These are phyloP conservation scores for Artemisiospiza belli DNA, from an alignment of 2,113 vertebrate species.

Conservation along the genomic window DNA sequence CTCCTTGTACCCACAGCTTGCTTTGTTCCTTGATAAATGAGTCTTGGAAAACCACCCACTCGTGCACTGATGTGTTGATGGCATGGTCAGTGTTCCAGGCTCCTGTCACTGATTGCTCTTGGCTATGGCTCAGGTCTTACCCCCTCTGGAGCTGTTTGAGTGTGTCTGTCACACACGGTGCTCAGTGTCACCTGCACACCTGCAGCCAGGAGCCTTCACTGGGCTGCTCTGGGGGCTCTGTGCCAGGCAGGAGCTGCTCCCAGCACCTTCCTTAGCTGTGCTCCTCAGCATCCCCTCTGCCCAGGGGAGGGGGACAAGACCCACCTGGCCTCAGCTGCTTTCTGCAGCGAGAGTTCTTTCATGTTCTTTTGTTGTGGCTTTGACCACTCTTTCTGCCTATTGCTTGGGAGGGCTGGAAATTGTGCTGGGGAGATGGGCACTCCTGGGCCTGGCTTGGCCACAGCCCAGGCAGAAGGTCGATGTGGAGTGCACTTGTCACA, in stretches of 20 bases:
- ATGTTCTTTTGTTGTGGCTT: not conserved
- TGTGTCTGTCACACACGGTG: not conserved
- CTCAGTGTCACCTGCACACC: not conserved
- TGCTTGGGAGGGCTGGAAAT: not conserved
- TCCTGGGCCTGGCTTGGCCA: fast-evolving
- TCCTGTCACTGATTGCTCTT: not conserved
- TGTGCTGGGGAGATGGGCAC: not conserved
- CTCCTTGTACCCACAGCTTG: not conserved
- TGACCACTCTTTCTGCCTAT: not conserved
- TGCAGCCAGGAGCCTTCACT: not conserved
- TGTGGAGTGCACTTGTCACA: fast-evolving
- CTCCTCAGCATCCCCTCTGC: not conserved
- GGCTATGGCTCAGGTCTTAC: fast-evolving
- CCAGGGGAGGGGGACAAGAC: not conserved
- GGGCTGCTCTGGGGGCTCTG: not conserved
- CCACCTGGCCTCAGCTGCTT: not conserved
- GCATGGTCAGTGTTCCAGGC: not conserved
- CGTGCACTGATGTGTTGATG: not conserved
- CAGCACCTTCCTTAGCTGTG: not conserved
- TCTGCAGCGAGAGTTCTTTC: fast-evolving
- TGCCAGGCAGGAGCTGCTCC: not conserved
- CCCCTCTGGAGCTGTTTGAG: not conserved
- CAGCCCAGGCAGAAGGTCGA: fast-evolving
- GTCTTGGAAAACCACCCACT: not conserved
- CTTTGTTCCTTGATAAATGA: not conserved